Percentiles rank a stretch among this genome's conserved stretches.
Conservation (phyloP, 2,888 invertebrate genomes). For the Amaurobius ferox region DNA sequence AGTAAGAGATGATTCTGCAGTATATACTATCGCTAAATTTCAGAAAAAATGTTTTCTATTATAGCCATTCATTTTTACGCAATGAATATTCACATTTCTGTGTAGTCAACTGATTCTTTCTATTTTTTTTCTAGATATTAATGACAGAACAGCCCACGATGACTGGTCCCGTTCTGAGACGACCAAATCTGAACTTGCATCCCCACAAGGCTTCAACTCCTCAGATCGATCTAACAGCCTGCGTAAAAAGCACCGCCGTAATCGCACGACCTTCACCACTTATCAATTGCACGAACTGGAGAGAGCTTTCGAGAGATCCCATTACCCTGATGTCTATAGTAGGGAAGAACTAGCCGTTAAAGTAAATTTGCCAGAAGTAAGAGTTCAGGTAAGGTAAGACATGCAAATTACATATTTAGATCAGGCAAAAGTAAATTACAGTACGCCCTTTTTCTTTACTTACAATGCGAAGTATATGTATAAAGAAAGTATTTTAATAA, state of each 20-base stretch:
- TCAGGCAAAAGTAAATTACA: no score
- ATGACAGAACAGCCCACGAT: not conserved
- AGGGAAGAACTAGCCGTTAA: constrained; percentile 97
- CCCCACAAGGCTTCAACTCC: not conserved
- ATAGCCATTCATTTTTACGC: no score
- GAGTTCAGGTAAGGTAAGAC: constrained; percentile 99
- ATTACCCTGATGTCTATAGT: constrained; percentile 99
- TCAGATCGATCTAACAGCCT: constrained; percentile 5
- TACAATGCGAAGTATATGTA: no score
- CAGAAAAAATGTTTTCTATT: no score
- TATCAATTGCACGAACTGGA: constrained; percentile 98
- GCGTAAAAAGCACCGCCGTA: constrained; percentile 91
- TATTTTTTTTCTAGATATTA: not conserved
- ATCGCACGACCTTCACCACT: constrained; percentile 98
- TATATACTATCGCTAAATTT: no score
- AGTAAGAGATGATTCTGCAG: no score
- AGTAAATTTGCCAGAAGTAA: constrained; percentile 96
- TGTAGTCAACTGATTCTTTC: no score
- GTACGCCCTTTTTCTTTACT: no score
- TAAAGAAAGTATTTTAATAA: no score
- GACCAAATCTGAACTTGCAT: not conserved
- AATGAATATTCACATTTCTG: no score
- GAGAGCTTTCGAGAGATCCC: constrained; percentile 94
- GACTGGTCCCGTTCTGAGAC: constrained; percentile 18
- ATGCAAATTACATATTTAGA: no score